Evolutionary conservation across 2,113 vertebrate genomes (phyloP), one percentile per base, ranked within the genome.

Genomic region (Xyliphius kryptos): DNA sequence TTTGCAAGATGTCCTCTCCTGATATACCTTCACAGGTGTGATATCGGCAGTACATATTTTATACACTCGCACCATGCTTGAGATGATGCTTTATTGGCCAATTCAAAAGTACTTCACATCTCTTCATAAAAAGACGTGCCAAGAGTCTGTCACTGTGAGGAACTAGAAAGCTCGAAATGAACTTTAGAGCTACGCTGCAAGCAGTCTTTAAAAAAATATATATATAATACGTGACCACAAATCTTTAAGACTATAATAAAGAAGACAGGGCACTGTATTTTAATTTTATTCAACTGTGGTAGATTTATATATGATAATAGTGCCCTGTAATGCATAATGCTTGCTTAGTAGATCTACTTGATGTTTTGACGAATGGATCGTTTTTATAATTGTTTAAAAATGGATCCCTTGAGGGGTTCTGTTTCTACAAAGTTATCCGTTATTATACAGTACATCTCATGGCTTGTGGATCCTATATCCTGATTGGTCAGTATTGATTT

Each of bases 281-380:
- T 50, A 60, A 43, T 53, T 56, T 58, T 41, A 51, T 40, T n/a
- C n/a, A n/a, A n/a, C n/a, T n/a, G n/a, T n/a, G n/a, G n/a, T n/a
- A n/a, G n/a, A n/a, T n/a, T n/a, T n/a, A 72, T 65, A 77, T 63
- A 64, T 68, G 77, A 66, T 78, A 57, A 57, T 57, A 57, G 54
- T 36, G 37, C n/a, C n/a, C n/a, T n/a, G n/a, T n/a, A n/a, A n/a
- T n/a, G n/a, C n/a, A n/a, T n/a, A n/a, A n/a, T n/a, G 44, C 32
- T 19, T 6, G 46, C 46, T 66, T 37, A 66, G 32, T 40, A 37
- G 15, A 44, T 26, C n/a, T n/a, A n/a, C n/a, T n/a, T n/a, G n/a
- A n/a, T n/a, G n/a, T n/a, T n/a, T n/a, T n/a, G n/a, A n/a, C n/a
- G n/a, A n/a, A n/a, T n/a, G n/a, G n/a, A n/a, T n/a, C n/a, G n/a